Base-by-base conservation (phyloP, 1,140 invertebrate species). In the Drosophila chauvacae region DNA sequence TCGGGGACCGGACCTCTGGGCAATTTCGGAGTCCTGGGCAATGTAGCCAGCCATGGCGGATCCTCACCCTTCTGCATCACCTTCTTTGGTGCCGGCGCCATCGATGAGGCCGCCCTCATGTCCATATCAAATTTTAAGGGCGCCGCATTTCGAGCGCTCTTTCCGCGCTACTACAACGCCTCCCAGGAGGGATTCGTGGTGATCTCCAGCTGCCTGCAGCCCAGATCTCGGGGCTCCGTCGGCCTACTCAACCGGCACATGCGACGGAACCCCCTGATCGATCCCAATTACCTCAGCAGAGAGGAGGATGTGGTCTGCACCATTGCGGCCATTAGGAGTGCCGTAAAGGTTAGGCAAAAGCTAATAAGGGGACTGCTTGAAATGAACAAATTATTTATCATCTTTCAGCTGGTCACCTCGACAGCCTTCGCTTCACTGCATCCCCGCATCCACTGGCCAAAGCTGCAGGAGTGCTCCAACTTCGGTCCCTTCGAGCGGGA, bases 261-360 rank as follows among this genome's bases (percentile, higher is more conserved):
- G 26, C 90, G 91, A 0, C 90, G 91, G 1, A 93, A 94, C 45
- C 96, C 96, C 0, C 88, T 94, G 7, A 96, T 98, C 18, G 95
- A 97, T 92, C 96, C 97, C 0, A 95, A 95, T 47, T 97, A 97
- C 86, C 91, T 97, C n/a, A 92, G 94, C 14, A 80, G 94, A 4
- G 71, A 92, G 0, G 91, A 93, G 14, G 96, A 97, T 82, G 88
- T 96, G 6, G 71, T 84, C 9, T 96, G 96, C 80, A 95, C 95
- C 60, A 93, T 95, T 16, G 92, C 93, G 87, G 95, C 95, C 5
- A 93, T 96, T 45, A 94, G 94, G 53, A 86, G 95, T 37, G 94
- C 94, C 1, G 91, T 95, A 7, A 85, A 93, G 60, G 91, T 86
- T 18, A n/a, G 7, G 7, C 33, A 10, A 30, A 2, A 10, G 10